A percentile compares a stretch with the other conserved stretches of the same genome.
Evolutionary conservation across 2,113 vertebrate genomes (phyloP).

Genomic region (Bagarius yarrelli): DNA sequence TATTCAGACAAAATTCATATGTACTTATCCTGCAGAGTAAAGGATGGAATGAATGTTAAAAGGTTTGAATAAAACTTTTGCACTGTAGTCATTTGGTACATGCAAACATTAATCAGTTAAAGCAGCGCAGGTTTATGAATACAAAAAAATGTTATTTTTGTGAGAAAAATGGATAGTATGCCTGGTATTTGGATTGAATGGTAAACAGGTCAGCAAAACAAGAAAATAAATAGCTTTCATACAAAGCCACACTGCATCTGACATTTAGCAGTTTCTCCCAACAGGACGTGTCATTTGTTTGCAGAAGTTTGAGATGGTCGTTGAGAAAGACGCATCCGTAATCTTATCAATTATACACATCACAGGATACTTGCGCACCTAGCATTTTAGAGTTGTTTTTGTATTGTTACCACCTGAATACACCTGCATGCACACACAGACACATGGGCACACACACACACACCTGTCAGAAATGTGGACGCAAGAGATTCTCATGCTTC

Average conservation of each 20-base stretch:
- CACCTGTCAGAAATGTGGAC: constrained; percentile 45
- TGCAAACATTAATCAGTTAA: not conserved
- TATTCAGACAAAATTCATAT: not conserved
- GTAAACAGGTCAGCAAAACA: not conserved
- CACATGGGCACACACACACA: not conserved
- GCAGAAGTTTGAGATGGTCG: constrained; percentile 43
- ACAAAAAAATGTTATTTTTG: not conserved
- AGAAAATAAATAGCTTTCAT: not conserved
- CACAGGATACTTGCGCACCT: constrained; percentile 52
- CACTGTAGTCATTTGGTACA: not conserved
- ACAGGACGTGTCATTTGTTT: constrained; percentile 42
- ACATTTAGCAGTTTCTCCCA: constrained; percentile 62
- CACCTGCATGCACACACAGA: not conserved
- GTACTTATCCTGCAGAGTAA: not conserved
- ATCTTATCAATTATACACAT: constrained; percentile 56
- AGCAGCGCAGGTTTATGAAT: not conserved
- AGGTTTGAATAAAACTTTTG: not conserved
- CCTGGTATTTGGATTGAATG: not conserved
- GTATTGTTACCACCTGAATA: not conserved
- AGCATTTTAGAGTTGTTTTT: constrained; percentile 44
- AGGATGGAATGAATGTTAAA: not conserved
- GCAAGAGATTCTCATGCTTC: constrained; percentile 9
- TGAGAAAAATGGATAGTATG: not conserved
- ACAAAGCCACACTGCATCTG: constrained; percentile 40
- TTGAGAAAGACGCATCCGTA: constrained; percentile 46